These are phyloP conservation scores for Folsomia manolachei DNA, from an alignment of 2,888 invertebrate genomes.

Conservation along the genomic window DNA sequence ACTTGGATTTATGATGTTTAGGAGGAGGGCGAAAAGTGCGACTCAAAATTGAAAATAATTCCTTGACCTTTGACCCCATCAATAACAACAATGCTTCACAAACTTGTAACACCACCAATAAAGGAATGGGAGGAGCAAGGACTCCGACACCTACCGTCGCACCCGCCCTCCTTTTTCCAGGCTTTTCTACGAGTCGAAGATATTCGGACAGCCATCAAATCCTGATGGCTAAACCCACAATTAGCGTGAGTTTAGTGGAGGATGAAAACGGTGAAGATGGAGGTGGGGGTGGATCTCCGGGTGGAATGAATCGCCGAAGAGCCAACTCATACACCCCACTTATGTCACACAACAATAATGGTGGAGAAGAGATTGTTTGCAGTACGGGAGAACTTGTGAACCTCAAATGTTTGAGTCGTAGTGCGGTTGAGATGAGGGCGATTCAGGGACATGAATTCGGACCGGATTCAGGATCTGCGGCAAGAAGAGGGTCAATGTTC, in stretches of 20 bases:
- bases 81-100: not conserved
- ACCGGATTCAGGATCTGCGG: not conserved
- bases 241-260: not conserved
- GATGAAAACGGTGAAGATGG: not conserved
- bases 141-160: not conserved
- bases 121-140: not conserved
- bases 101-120: not conserved
- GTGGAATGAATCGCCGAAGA: not conserved
- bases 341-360: not conserved
- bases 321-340: not conserved
- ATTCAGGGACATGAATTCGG: not conserved
- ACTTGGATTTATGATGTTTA: slow-evolving; percentile 7
- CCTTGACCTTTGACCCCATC: too few species aligned
- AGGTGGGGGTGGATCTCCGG: not conserved
- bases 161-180: slow-evolving; percentile 3
- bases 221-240: not conserved
- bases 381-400: not conserved
- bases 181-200: not conserved
- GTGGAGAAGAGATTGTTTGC: not conserved
- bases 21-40: not conserved
- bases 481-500: not conserved
- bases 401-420: not conserved
- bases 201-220: not conserved
- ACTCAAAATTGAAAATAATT: not conserved
- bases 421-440: not conserved